Conservation (phyloP, 2,888 invertebrate genomes). For the Steinernema carpocapsae region DNA sequence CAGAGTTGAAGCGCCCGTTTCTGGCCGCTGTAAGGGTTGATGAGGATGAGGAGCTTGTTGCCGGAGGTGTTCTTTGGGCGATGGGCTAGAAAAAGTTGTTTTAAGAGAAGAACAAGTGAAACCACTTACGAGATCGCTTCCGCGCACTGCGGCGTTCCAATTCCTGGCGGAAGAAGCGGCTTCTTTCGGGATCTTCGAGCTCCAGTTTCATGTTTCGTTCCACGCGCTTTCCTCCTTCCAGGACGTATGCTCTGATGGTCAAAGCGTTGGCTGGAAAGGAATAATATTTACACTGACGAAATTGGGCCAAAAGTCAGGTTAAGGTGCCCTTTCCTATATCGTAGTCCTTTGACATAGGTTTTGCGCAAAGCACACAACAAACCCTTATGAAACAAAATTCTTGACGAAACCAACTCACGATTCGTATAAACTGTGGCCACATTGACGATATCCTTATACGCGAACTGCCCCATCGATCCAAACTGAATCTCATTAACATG, state of each 20-base stretch:
- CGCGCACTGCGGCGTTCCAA: conserved; percentile 5
- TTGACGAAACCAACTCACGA: not conserved
- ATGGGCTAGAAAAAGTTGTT: conserved; percentile 37
- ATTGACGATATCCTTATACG: conserved; percentile 18
- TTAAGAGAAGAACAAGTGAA: not conserved
- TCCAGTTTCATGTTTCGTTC: conserved; percentile 2
- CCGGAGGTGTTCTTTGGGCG: conserved; percentile 30
- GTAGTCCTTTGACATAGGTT: too few species aligned
- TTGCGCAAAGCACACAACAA: too few species aligned
- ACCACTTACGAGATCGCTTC: conserved; percentile 20
- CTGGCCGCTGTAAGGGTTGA: conserved; percentile 53
- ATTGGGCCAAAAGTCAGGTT: too few species aligned
- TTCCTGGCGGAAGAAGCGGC: not conserved
- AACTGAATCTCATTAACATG: conserved; percentile 30
- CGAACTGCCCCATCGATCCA: not conserved
- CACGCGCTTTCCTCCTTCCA: not conserved
- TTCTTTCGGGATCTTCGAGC: not conserved
- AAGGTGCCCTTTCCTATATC: too few species aligned
- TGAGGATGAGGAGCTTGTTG: conserved; percentile 45
- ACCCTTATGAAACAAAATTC: too few species aligned
- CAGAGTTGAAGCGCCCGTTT: conserved; percentile 41
- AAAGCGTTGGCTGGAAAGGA: not conserved
- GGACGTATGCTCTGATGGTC: not conserved
- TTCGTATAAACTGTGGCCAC: not conserved
- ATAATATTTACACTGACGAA: too few species aligned